These are phyloP conservation scores for Erpobdella octoculata DNA, from an alignment of 2,888 invertebrate species.

Conservation along the genomic window DNA sequence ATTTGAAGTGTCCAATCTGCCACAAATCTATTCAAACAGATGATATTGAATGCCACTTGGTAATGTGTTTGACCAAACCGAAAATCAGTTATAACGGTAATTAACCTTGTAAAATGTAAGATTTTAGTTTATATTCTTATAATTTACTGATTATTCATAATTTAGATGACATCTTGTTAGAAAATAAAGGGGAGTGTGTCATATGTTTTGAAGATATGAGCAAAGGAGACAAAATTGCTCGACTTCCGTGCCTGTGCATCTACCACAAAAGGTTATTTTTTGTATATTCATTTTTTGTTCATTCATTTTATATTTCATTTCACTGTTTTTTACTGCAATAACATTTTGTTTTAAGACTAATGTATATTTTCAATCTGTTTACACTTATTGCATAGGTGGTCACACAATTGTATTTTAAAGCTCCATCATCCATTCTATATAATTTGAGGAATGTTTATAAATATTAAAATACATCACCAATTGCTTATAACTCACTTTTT, in stretches of 20 bases:
- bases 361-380: no score
- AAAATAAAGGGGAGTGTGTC: constrained; percentile 94
- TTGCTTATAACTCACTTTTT: no score
- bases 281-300: neutral
- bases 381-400: no score
- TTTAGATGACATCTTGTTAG: constrained; percentile 90
- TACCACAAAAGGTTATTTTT: constrained; percentile 81
- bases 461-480: no score
- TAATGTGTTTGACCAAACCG: constrained; percentile 98
- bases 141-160: no score
- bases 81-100: constrained; percentile 94
- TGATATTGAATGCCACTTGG: constrained; percentile 96
- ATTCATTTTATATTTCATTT: neutral
- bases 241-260: constrained; percentile 97
- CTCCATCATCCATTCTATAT: no score
- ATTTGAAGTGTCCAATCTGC: constrained; percentile 97
- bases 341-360: no score
- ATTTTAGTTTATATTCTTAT: neutral
- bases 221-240: constrained; percentile 90
- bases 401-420: no score
- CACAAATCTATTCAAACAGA: constrained; percentile 94
- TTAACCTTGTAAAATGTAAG: constrained; percentile 43
- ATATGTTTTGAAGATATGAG: constrained; percentile 94
- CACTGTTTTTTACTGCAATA: no score
- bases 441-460: no score